These are phyloP conservation scores for Oopsacas minuta DNA, from an alignment of 37 sponge, comb jelly and placozoan species.

Conservation along the genomic window DNA sequence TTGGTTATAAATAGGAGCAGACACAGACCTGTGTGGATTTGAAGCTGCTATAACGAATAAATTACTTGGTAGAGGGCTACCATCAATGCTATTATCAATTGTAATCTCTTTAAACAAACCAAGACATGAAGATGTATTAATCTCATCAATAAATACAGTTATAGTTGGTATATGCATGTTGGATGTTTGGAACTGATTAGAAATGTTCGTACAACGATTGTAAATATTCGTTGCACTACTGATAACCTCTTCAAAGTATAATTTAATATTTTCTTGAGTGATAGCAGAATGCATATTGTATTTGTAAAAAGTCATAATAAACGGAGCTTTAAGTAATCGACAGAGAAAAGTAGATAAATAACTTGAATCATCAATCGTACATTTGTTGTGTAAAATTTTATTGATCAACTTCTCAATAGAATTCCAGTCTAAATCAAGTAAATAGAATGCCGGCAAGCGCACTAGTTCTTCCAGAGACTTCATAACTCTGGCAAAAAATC, in stretches of 20 bases:
- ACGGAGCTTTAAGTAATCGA: constrained; percentile 30
- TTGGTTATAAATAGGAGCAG: not conserved
- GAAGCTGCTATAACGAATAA: constrained; percentile 64
- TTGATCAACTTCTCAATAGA: not conserved
- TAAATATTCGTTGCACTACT: not conserved
- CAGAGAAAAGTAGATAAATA: not conserved
- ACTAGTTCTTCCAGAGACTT: not conserved
- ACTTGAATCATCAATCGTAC: not conserved
- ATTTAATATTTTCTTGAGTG: not conserved
- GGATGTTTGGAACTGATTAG: not conserved
- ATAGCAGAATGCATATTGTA: constrained; percentile 71
- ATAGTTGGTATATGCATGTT: not conserved
- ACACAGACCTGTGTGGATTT: constrained; percentile 54
- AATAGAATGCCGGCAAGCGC: not conserved
- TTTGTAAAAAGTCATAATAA: constrained; percentile 58
- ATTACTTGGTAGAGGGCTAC: constrained; percentile 47
- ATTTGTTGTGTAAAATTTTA: not conserved
- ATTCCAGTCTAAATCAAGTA: constrained; percentile 8
- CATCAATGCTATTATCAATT: constrained; percentile 61
- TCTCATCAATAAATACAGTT: constrained; percentile 61
- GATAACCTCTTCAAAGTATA: not conserved
- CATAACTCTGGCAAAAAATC: not conserved
- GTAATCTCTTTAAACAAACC: constrained; percentile 76
- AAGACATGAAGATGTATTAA: constrained; percentile 79
- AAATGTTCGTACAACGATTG: not conserved